Evolutionary conservation across 2,888 invertebrate species (phyloP).

Genomic region (Phaonia tiefii): DNA sequence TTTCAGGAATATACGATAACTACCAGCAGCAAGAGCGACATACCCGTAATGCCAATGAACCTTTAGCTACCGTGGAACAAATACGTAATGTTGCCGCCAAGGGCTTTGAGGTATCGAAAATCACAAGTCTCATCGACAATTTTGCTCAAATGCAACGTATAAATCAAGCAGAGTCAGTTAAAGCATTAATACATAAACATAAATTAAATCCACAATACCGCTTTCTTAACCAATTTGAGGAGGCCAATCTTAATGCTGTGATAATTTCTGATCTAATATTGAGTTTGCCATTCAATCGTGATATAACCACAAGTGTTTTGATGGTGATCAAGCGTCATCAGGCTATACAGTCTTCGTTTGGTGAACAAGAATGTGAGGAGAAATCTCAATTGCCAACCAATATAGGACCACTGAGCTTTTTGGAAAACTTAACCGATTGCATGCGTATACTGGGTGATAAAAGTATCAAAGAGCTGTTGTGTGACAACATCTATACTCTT

Average conservation of each 20-base stretch:
- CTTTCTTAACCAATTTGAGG: conserved; percentile 76
- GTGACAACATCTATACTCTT: conserved; percentile 73
- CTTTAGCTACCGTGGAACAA: conserved; percentile 76
- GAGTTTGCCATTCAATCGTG: conserved; percentile 77
- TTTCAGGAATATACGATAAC: conserved; percentile 75
- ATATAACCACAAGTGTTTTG: conserved; percentile 76
- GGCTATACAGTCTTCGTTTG: conserved; percentile 65
- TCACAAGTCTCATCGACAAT: conserved; percentile 84
- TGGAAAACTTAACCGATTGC: conserved; percentile 77
- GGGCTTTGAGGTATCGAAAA: conserved; percentile 83
- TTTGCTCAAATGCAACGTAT: conserved; percentile 80
- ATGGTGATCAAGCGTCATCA: conserved; percentile 77
- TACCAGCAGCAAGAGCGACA: conserved; percentile 74
- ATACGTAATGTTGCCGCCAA: conserved; percentile 83
- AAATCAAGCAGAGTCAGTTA: conserved; percentile 71
- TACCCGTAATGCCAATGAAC: conserved; percentile 54
- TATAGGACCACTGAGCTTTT: conserved; percentile 75
- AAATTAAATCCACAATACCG: conserved; percentile 73
- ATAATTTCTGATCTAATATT: conserved; percentile 78
- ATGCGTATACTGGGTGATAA: conserved; percentile 73
- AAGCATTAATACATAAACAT: conserved; percentile 74
- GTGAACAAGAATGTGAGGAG: conserved; percentile 44
- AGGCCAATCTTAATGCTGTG: conserved; percentile 74
- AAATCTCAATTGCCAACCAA: conserved; percentile 69
- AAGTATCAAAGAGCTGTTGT: conserved; percentile 73